Evolutionary conservation across 1,140 invertebrate genomes (phyloP), one percentile per base, ranked within the genome.

Genomic region (Nasonia longicornis): DNA sequence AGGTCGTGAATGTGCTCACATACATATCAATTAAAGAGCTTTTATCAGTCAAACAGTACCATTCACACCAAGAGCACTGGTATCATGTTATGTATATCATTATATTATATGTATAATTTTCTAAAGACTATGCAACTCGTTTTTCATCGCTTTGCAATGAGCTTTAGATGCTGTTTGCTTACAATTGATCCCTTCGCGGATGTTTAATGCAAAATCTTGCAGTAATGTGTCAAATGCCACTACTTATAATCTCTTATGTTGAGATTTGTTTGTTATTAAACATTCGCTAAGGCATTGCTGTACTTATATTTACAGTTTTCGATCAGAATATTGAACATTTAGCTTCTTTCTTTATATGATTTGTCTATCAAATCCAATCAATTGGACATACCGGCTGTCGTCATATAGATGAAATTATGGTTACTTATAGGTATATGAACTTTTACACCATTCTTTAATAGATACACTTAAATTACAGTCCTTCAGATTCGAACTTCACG

Each of bases 331-430:
- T 31, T 63, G 38, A 76, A 42, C 22, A 31, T 66, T 81, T 58
- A 52, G 72, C 29, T 2, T 73, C 31, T 10, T 72, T 72, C n/a
- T 45, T n/a, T 72, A 48, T 48, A 48, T 86, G 74, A 79, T 83
- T 79, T 66, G 70, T 84, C 48, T 84, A 82, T 70, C 75, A 45
- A 79, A 83, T 81, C 75, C 77, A 84, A 79, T 73, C 78, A 71
- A 79, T 22, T 82, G 48, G 72, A 84, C 77, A 77, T 67, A 70
- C 26, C 69, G 29, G 69, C 69, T 70, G 31, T 70, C 26, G 26
- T 70, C 35, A 38, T 7, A 38, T 45, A 45, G 38, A 72, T 72
- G 70, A 45, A 72, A 48, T 72, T 3, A 22, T 72, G n/a, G n/a
- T 45, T 72, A 72, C 38, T 45, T 38, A 72, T 26, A 45, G 20